Conservation (phyloP, 30 jellyfish, hydroid and myxozoan species). For the Pseudorhiza aurosa region DNA sequence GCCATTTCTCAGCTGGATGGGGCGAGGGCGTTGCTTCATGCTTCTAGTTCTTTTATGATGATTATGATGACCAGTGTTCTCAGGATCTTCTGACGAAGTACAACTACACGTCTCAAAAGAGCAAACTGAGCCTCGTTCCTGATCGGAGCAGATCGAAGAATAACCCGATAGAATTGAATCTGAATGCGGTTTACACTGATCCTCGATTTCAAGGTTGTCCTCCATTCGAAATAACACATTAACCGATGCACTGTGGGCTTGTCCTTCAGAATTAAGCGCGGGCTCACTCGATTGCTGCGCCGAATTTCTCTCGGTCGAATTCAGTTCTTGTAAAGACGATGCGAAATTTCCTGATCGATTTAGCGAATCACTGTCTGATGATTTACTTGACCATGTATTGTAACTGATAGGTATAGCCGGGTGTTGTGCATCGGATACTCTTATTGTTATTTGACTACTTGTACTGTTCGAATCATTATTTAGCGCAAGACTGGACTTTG, state of each 20-base stretch:
- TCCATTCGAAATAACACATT: background rate
- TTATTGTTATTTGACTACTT: background rate
- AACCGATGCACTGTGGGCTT: background rate
- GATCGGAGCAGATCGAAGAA: constrained; percentile 58
- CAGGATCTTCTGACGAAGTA: constrained; percentile 52
- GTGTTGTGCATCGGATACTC: background rate
- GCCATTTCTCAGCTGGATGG: background rate
- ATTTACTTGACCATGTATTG: constrained; percentile 57
- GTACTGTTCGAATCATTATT: background rate
- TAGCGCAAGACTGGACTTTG: background rate
- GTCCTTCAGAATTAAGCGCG: background rate
- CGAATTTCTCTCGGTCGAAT: constrained; percentile 3
- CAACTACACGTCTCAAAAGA: constrained; percentile 54
- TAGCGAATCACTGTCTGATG: constrained; percentile 43
- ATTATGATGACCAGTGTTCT: constrained; percentile 9
- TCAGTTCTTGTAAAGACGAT: constrained; percentile 23
- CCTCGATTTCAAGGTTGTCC: background rate
- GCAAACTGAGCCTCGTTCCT: constrained; percentile 41
- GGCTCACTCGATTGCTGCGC: background rate
- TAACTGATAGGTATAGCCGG: constrained; percentile 46
- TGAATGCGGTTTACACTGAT: constrained; percentile 45
- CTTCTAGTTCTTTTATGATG: background rate
- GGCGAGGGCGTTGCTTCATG: constrained; percentile 13
- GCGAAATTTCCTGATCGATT: constrained; percentile 24
- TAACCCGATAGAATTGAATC: constrained; percentile 53